Evolutionary conservation across 2,113 vertebrate genomes (phyloP), one percentile per base, ranked within the genome.

Genomic region (Choloepus hoffmanni): DNA sequence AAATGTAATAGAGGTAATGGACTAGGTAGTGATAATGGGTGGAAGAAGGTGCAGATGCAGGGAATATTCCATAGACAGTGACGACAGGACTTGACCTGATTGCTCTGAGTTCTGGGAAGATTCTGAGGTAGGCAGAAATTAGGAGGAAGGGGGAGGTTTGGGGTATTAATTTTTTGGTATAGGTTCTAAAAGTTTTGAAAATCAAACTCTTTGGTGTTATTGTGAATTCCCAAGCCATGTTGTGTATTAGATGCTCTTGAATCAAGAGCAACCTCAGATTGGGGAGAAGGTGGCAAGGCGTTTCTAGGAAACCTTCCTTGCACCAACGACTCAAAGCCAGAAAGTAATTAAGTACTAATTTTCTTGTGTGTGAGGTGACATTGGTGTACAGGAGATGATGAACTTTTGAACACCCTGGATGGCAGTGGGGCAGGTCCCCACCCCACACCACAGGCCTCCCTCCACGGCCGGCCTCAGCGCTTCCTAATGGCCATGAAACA

Each of bases 271-370:
- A 48, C 24, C 36, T 86, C 48, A 63, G 13, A 70, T 9, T 40
- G 82, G 8, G 23, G 43, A 90, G 58, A 6, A 40, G 28, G 62
- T 24, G 12, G 62, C 50, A 76, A 88, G 24, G n/a, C 43, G 30
- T 89, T 95, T 84, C 74, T 76, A 72, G 70, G 87, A 73, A 90
- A 45, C 36, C 9, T 74, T 43, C 30, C 62, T 76, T 68, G 77
- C 33, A 8, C 73, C 7, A 8, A 43, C 55, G 67, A 40, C 50
- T 89, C 76, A 65, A 30, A 63, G 55, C 90, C 7, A 79, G 50
- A 62, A 67, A 76, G 23, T 65, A 53, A 45, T 55, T 50, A 60
- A 78, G 24, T 40, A 21, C 53, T 81, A 3, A 18, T 43, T 40
- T 45, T 82, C 72, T 55, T 10, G 43, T 13, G 5, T 48, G 28